Percentiles rank a stretch among this genome's conserved stretches.
These are phyloP conservation scores for Engystomops pustulosus DNA, from an alignment of 2,113 vertebrate species.

Conservation along the genomic window DNA sequence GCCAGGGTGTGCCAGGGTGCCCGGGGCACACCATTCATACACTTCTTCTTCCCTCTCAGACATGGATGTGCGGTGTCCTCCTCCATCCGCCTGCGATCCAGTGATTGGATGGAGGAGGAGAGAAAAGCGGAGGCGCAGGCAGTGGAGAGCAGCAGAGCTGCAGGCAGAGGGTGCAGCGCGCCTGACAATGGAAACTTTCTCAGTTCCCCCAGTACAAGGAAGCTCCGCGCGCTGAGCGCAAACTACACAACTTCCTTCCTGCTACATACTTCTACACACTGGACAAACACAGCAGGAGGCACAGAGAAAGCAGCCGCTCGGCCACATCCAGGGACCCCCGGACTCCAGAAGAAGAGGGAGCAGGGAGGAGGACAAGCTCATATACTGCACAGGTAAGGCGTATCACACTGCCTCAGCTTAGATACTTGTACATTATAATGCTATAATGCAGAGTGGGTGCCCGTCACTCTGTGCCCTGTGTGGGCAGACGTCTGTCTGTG, in stretches of 20 bases:
- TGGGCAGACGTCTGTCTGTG: not conserved
- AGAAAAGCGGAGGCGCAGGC: not conserved
- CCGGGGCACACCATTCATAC: not conserved
- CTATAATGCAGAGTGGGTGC: not conserved
- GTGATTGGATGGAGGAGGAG: constrained; percentile 22
- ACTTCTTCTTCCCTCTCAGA: not conserved
- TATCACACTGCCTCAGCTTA: not conserved
- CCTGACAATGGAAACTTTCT: constrained; percentile 79
- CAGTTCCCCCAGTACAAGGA: constrained; percentile 72
- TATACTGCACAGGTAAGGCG: not conserved
- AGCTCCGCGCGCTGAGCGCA: constrained; percentile 80
- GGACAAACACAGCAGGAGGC: constrained; percentile 63
- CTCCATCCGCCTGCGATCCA: not conserved
- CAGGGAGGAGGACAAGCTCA: not conserved
- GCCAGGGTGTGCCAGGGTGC: not conserved
- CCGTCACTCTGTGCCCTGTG: not conserved
- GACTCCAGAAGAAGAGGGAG: not conserved
- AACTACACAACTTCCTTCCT: constrained; percentile 79
- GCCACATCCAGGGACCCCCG: not conserved
- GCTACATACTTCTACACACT: constrained; percentile 60
- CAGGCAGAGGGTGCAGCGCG: not conserved
- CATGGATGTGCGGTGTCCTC: not conserved
- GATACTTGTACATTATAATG: not conserved
- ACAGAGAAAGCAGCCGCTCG: not conserved
- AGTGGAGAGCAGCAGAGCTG: constrained; percentile 67